These are phyloP conservation scores for Hypselothyrea guttata DNA, from an alignment of 2,888 invertebrate genomes.

Conservation along the genomic window DNA sequence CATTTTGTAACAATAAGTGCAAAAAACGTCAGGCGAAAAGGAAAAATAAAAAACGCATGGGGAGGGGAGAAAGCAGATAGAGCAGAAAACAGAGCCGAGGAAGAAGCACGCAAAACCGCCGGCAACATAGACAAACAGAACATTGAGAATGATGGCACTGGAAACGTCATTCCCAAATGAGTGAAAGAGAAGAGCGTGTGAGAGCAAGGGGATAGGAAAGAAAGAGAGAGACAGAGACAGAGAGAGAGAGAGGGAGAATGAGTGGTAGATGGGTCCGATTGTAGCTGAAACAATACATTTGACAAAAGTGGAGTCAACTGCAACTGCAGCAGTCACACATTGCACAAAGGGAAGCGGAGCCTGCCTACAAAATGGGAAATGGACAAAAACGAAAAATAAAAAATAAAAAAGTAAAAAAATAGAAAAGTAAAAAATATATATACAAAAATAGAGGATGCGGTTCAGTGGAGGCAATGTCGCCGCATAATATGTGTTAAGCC, in stretches of 20 bases:
- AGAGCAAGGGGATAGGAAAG: not conserved
- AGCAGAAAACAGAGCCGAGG: not conserved
- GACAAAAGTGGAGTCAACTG: constrained; percentile 78
- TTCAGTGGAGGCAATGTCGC: constrained; percentile 43
- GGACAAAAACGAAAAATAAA: not conserved
- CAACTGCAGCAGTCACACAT: constrained; percentile 69
- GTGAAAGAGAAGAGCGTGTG: not conserved
- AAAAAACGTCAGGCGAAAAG: constrained; percentile 23
- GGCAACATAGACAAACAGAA: constrained; percentile 38
- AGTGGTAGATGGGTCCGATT: constrained; percentile 31
- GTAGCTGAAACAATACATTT: constrained; percentile 70
- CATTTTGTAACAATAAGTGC: constrained; percentile 63
- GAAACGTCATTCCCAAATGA: not conserved
- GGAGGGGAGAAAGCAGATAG: constrained; percentile 8
- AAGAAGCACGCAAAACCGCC: constrained; percentile 20
- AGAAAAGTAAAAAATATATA: not conserved
- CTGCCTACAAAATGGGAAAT: not conserved
- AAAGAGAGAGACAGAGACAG: not conserved
- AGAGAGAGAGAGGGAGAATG: not conserved
- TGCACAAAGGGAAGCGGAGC: constrained; percentile 53
- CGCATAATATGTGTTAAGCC: constrained; percentile 76
- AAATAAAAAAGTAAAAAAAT: not conserved
- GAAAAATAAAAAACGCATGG: constrained; percentile 13
- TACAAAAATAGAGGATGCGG: not conserved
- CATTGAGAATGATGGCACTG: constrained; percentile 9